Conservation (phyloP, 1,140 invertebrate species). For the Atta cephalotes region DNA sequence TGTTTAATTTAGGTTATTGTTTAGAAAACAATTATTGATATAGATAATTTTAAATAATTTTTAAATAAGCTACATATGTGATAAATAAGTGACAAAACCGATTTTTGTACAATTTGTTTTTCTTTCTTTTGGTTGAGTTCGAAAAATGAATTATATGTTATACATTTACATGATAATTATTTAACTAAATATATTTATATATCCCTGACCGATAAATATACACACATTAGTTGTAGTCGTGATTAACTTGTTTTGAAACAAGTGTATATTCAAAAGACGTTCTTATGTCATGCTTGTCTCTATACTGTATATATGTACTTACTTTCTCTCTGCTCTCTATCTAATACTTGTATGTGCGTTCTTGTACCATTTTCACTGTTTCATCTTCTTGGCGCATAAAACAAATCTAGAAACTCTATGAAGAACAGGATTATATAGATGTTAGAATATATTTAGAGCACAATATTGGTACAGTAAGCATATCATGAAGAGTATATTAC, state of each 20-base stretch:
- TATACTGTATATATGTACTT: constrained; percentile 84
- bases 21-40: neutral
- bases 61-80: neutral
- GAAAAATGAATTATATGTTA: neutral
- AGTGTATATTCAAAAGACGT: constrained; percentile 80
- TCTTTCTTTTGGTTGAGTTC: constrained; percentile 1
- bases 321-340: constrained; percentile 84
- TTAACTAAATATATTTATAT: constrained; percentile 17
- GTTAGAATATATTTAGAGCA: constrained; percentile 77
- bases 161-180: constrained; percentile 17
- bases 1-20: constrained; percentile 6
- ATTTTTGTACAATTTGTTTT: constrained; percentile 3
- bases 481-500: constrained; percentile 59
- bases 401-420: constrained; percentile 64
- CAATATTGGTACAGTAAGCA: constrained; percentile 67
- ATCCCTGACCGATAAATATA: constrained; percentile 42
- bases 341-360: constrained; percentile 85
- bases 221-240: constrained; percentile 30
- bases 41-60: constrained; percentile 3
- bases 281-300: constrained; percentile 84
- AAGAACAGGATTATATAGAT: constrained; percentile 71
- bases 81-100: neutral
- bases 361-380: constrained; percentile 80
- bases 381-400: constrained; percentile 74
- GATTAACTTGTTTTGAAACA: constrained; percentile 78